Percentiles rank a stretch among this genome's conserved stretches.
These are phyloP conservation scores for Pygoscelis antarcticus DNA, from an alignment of 2,113 vertebrate species.

Conservation along the genomic window DNA sequence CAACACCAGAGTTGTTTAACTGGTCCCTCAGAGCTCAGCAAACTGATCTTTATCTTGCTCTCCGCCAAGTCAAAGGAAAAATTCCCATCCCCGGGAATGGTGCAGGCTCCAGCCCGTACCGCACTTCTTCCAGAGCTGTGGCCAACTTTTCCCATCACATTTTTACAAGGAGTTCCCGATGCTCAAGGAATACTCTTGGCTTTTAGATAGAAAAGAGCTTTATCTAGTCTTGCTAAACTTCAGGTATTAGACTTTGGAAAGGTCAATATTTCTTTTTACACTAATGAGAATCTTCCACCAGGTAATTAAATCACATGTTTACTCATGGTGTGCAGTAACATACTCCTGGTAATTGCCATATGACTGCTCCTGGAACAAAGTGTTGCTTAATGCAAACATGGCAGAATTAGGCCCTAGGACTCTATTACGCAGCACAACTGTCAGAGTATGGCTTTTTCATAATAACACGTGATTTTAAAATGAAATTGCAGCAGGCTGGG, in stretches of 20 bases:
- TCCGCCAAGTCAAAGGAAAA: constrained; percentile 24
- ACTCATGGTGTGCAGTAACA: background rate
- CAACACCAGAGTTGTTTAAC: constrained; percentile 41
- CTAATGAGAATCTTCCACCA: constrained; percentile 1
- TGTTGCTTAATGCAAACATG: background rate
- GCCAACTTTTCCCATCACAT: background rate
- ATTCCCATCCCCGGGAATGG: background rate
- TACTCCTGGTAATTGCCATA: constrained; percentile 11
- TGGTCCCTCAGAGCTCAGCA: constrained; percentile 8
- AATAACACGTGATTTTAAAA: background rate
- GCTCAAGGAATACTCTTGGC: background rate
- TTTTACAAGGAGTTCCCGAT: background rate
- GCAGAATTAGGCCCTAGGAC: constrained; percentile 29
- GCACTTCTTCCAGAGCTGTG: background rate
- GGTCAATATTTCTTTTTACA: background rate
- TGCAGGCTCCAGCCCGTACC: background rate
- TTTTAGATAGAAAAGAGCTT: background rate
- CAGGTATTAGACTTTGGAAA: background rate
- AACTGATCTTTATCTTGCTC: constrained; percentile 24
- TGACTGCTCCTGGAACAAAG: constrained; percentile 20
- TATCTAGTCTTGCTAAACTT: background rate
- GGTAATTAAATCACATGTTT: constrained; percentile 23
- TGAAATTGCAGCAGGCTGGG: background rate
- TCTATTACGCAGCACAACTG: background rate
- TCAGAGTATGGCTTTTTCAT: background rate